These are phyloP conservation scores for Pseudomyrmex sp. DNA, from an alignment of 1,140 invertebrate species.

Conservation along the genomic window DNA sequence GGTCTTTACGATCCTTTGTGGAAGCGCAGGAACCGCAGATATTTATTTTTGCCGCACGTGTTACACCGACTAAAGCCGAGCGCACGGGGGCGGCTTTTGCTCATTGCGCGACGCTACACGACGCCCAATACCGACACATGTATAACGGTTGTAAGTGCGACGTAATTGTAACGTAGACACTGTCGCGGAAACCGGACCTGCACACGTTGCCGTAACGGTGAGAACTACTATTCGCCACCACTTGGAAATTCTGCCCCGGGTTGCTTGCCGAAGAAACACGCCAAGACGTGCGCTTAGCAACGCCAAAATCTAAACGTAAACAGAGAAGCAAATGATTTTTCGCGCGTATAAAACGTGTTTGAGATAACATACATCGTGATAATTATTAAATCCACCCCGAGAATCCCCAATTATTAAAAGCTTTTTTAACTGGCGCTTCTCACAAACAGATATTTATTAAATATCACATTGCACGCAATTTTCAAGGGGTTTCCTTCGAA, in stretches of 20 bases:
- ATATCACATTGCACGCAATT: too few species aligned
- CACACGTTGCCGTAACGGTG: not conserved
- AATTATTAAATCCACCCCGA: too few species aligned
- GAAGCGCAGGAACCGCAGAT: not conserved
- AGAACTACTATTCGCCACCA: not conserved
- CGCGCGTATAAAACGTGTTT: too few species aligned
- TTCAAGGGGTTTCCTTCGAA: too few species aligned
- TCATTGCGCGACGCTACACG: not conserved
- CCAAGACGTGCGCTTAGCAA: conserved; percentile 4
- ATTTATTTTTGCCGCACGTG: not conserved
- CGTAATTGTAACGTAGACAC: conserved; percentile 39
- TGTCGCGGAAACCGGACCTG: not conserved
- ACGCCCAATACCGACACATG: conserved; percentile 19
- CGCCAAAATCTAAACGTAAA: conserved; percentile 27
- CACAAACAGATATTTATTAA: too few species aligned
- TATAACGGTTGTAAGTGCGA: not conserved
- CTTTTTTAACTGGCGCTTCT: too few species aligned
- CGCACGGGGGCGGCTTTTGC: not conserved
- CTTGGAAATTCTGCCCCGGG: conserved; percentile 40
- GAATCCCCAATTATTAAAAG: too few species aligned
- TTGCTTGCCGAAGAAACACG: conserved; percentile 38
- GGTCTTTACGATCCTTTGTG: not conserved
- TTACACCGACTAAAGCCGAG: not conserved
- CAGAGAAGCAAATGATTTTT: not conserved
- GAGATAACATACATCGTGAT: too few species aligned